Percentiles rank a stretch among this genome's conserved stretches.
These are phyloP conservation scores for Scylla paramamosain DNA, from an alignment of 1,140 invertebrate genomes.

Conservation along the genomic window DNA sequence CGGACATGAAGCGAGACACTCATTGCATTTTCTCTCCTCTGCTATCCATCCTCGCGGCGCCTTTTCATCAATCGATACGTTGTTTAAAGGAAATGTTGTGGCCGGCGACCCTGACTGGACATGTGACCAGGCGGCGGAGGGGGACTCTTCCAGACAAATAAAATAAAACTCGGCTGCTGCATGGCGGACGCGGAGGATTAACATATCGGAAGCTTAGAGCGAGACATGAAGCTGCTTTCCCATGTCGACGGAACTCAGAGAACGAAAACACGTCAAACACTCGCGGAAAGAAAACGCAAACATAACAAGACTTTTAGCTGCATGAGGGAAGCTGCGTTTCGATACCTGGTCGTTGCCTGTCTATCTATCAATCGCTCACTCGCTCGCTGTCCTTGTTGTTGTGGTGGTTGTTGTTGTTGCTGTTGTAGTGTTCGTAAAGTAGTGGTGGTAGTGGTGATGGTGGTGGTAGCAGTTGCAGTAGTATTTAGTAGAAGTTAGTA, in stretches of 20 bases:
- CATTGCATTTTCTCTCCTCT: not conserved
- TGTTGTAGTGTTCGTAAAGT: too few species aligned
- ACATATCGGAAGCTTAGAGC: not conserved
- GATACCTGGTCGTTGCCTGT: too few species aligned
- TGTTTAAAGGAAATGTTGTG: not conserved
- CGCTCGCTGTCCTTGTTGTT: too few species aligned
- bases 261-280: too few species aligned
- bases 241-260: not conserved
- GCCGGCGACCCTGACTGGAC: not conserved
- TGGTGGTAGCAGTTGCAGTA: too few species aligned
- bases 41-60: not conserved
- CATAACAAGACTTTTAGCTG: too few species aligned
- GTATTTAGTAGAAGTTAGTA: too few species aligned
- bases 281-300: too few species aligned
- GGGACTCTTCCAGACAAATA: not conserved
- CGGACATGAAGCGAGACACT: not conserved
- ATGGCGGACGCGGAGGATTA: not conserved
- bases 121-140: not conserved
- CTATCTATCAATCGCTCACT: too few species aligned
- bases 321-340: too few species aligned
- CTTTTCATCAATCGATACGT: slow-evolving; percentile 22
- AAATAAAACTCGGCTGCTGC: not conserved
- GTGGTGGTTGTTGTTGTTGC: too few species aligned
- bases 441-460: too few species aligned
- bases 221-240: not conserved